These are phyloP conservation scores for Protobothrops flavoviridis DNA, from an alignment of 2,113 vertebrate species.

Conservation along the genomic window DNA sequence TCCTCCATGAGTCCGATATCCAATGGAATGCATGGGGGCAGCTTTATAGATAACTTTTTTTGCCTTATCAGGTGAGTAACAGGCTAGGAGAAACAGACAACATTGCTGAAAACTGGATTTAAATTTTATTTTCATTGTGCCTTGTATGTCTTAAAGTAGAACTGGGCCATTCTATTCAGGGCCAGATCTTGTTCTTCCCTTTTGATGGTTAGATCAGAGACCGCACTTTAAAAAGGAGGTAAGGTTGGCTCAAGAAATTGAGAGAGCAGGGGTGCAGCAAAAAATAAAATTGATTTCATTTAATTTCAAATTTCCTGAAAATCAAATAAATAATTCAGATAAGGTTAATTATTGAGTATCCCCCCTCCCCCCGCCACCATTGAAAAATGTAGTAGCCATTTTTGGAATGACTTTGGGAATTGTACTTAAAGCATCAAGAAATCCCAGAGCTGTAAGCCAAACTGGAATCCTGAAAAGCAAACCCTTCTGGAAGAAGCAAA, in stretches of 20 bases:
- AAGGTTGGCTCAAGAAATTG: neutral
- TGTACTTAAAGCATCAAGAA: neutral
- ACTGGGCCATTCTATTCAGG: neutral
- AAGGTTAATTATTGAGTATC: neutral
- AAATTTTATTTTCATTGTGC: neutral
- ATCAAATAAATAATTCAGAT: neutral
- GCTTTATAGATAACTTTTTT: slow-evolving; percentile 46
- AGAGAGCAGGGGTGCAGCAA: neutral
- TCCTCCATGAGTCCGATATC: slow-evolving; percentile 50
- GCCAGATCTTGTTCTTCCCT: neutral
- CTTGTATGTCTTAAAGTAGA: neutral
- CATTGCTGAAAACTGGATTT: neutral
- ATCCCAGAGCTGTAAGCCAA: neutral
- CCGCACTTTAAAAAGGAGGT: neutral
- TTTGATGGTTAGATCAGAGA: neutral
- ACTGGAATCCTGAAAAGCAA: neutral
- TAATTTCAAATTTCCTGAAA: neutral
- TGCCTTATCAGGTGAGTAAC: slow-evolving; percentile 61
- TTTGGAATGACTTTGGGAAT: neutral
- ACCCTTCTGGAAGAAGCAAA: neutral
- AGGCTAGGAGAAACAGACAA: slow-evolving; percentile 36
- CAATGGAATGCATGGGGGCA: slow-evolving; percentile 53
- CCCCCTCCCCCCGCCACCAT: no score
- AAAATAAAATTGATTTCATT: neutral
- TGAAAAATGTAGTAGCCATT: neutral